phyloP scores from a whole-genome alignment of 1,140 invertebrate species.

The Heliconius hewitsoni region DNA sequence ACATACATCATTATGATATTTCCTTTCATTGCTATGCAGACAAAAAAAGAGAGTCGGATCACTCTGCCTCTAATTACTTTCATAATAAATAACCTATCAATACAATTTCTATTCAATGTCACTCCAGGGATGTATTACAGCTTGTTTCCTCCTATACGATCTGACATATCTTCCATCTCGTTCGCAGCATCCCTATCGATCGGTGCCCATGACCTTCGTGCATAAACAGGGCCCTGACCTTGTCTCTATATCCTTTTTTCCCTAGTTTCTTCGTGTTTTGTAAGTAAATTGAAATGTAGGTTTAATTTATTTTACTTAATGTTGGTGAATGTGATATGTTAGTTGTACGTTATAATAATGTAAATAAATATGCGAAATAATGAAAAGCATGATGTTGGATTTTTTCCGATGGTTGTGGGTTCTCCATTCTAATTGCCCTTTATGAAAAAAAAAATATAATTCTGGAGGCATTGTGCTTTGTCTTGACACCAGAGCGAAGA shows the following conservation, averaged over 20 bases:
- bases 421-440: too few species aligned
- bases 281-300: conserved; percentile 1
- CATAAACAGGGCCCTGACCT: conserved; percentile 59
- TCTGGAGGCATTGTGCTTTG: too few species aligned
- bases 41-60: neutral
- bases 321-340: neutral
- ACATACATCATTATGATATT: too few species aligned
- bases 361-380: neutral
- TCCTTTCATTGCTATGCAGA: too few species aligned
- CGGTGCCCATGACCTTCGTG: conserved; percentile 62
- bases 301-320: neutral
- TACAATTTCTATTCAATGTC: neutral
- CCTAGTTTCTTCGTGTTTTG: conserved; percentile 11
- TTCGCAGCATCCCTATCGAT: conserved; percentile 72
- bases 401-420: too few species aligned
- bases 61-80: neutral
- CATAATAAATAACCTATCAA: neutral
- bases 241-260: conserved; percentile 28
- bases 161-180: conserved; percentile 30
- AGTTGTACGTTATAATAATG: neutral
- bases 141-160: neutral
- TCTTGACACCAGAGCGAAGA: too few species aligned
- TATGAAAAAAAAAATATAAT: too few species aligned
- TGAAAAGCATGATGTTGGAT: neutral
- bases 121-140: neutral